Conservation (phyloP, 2,888 invertebrate genomes). For the Apotomis betuletana region DNA sequence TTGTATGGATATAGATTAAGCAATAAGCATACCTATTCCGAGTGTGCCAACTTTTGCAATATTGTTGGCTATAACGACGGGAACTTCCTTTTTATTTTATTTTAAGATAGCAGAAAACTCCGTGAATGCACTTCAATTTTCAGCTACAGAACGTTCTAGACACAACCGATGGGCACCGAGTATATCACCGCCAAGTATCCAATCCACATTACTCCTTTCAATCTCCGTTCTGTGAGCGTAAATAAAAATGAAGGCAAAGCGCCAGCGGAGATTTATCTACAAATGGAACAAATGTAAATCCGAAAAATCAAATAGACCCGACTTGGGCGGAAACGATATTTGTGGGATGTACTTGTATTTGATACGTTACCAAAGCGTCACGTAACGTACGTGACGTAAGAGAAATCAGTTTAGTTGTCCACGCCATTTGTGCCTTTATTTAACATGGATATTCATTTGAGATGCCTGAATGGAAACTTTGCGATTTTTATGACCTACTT, state of each 20-base stretch:
- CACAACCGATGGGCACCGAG: slow-evolving; percentile 17
- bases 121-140: slow-evolving; percentile 14
- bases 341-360: background rate
- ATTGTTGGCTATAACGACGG: background rate
- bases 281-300: slow-evolving; percentile 29
- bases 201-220: slow-evolving; percentile 38
- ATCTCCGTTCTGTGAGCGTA: slow-evolving; percentile 31
- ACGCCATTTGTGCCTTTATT: slow-evolving; percentile 11
- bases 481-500: background rate
- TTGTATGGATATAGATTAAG: too few species aligned
- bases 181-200: slow-evolving; percentile 21
- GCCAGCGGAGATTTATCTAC: slow-evolving; percentile 15
- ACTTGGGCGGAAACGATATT: slow-evolving; percentile 16
- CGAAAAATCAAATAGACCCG: slow-evolving; percentile 24
- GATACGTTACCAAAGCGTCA: background rate
- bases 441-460: slow-evolving; percentile 7
- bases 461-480: background rate
- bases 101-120: slow-evolving; percentile 1
- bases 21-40: background rate
- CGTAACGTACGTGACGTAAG: slow-evolving; percentile 5
- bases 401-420: slow-evolving; percentile 13
- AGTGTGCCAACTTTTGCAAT: background rate
- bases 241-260: slow-evolving; percentile 35
- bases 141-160: slow-evolving; percentile 10
- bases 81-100: background rate